Base-by-base conservation (phyloP, 1,140 invertebrate species). In the Platyura marginata region DNA sequence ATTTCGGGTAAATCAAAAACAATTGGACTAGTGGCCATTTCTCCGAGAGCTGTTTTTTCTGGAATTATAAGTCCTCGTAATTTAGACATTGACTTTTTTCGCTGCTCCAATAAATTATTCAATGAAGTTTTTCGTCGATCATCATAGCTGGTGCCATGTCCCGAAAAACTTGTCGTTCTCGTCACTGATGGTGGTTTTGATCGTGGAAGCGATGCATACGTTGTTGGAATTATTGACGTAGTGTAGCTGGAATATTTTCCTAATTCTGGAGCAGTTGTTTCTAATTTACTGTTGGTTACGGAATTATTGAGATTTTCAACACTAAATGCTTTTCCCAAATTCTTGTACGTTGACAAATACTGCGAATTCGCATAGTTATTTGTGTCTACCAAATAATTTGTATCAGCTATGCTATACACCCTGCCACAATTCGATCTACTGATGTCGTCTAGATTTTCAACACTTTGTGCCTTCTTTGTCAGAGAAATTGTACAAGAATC, bases 41-140 rank as follows among this genome's bases (percentile, higher is more conserved):
- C 62, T 9, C 66, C 51, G 41, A 74, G 65, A 10, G 71, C 59
- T 3, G 69, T 68, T 55, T 75, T 66, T 57, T 90, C 84, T 5
- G 87, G 85, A 51, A 91, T 90, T 8, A 89, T 79, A 46, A 91
- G 61, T 3, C 85, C 85, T 52, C 83, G 67, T 20, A 91, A 57
- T 62, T 90, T 90, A 2, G 81, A 84, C 52, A 86, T 74, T 19
- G 77, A 80, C 51, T 78, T 77, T 48, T 77, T 71, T 36, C 84
- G 66, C 56, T 86, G 81, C 56, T 89, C 86, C 46, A 84, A 6
- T 49, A 59, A 48, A 56, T 62, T 54, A 47, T 57, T 53, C 20
- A 57, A 56, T 32, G 58, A 56, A 1, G 56, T 58, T 41, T 59
- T 59, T 1, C 57, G 49, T 1, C 49, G 50, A 43, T 58, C 57